Conservation (phyloP, 2,797 vertebrate genomes). For the Otus scops region DNA sequence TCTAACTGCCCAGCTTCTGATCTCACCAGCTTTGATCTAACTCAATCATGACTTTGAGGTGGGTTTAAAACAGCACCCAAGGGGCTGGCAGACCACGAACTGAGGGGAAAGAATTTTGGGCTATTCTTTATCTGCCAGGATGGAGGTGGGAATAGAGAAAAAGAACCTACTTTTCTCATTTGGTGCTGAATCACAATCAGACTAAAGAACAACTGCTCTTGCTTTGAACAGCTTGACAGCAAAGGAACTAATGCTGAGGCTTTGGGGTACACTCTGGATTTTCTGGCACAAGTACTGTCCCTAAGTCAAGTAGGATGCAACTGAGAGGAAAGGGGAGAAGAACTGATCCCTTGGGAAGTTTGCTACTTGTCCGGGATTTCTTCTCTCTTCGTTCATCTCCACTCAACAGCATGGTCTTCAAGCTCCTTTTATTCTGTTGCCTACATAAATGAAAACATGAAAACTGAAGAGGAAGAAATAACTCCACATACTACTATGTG, state of each 20-base stretch:
- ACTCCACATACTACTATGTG: background rate
- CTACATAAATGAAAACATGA: background rate
- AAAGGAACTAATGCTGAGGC: background rate
- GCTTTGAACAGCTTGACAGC: background rate
- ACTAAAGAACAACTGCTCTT: background rate
- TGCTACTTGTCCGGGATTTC: background rate
- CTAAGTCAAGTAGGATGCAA: background rate
- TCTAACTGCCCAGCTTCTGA: background rate
- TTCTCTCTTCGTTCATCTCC: background rate
- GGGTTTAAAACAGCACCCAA: background rate
- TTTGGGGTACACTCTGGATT: background rate
- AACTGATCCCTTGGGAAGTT: background rate
- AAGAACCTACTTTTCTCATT: background rate
- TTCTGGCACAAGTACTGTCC: background rate
- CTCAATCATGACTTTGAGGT: background rate
- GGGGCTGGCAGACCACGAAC: background rate
- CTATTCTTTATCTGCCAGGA: background rate
- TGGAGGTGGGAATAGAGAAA: background rate
- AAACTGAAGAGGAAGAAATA: background rate
- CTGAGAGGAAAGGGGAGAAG: background rate
- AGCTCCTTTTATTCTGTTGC: background rate
- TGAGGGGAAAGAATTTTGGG: background rate
- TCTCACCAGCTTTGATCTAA: background rate
- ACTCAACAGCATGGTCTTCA: background rate
- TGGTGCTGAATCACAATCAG: background rate